Percentiles rank a stretch among this genome's conserved stretches.
Evolutionary conservation across 2,888 invertebrate species (phyloP).

Genomic region (Lacanobia oleracea): DNA sequence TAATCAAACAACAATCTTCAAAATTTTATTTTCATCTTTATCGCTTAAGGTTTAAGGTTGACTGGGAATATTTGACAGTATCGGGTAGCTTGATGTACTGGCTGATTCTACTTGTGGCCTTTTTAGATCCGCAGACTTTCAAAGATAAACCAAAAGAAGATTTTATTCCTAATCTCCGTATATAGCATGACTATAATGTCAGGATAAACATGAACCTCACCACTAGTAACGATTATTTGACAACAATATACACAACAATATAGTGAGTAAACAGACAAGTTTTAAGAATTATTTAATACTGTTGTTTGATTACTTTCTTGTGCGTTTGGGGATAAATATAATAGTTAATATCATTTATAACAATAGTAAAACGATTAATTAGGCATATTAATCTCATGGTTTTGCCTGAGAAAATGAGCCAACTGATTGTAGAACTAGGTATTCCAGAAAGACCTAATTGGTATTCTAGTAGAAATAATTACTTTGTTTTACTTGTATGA

Average conservation of each 20-base stretch:
- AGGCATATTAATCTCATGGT: slow-evolving; percentile 1
- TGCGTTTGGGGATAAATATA: slow-evolving; percentile 1
- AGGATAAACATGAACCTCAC: not conserved
- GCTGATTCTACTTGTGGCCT: too few species aligned
- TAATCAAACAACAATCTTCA: too few species aligned
- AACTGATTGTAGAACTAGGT: not conserved
- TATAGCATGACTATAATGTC: not conserved
- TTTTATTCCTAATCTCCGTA: not conserved
- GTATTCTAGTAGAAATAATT: slow-evolving; percentile 8
- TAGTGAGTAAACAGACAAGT: not conserved
- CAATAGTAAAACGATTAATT: not conserved
- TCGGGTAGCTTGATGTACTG: too few species aligned
- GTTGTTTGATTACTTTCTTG: slow-evolving; percentile 20
- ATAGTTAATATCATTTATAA: not conserved
- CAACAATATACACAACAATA: too few species aligned
- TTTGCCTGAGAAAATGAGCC: not conserved
- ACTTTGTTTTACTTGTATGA: not conserved
- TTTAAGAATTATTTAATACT: slow-evolving; percentile 41
- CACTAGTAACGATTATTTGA: not conserved
- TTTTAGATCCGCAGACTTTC: too few species aligned
- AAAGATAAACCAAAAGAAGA: not conserved
- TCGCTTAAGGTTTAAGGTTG: too few species aligned
- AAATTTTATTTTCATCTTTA: too few species aligned
- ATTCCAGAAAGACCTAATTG: not conserved
- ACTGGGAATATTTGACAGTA: too few species aligned